Evolutionary conservation across 2,797 vertebrate species (phyloP), one percentile per base, ranked within the genome.

Genomic region (Salmo trutta): DNA sequence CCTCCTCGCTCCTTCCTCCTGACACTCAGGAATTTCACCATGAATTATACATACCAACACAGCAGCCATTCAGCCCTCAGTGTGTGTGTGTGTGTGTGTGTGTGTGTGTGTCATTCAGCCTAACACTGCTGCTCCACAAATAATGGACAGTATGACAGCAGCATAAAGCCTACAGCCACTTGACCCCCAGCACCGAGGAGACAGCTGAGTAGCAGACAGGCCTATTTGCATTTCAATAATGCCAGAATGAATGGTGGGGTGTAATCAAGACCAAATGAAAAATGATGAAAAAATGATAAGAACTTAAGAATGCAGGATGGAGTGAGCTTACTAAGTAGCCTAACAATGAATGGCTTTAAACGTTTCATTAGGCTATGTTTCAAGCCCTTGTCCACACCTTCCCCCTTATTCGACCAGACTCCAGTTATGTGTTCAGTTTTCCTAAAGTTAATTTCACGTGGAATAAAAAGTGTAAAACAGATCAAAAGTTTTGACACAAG

Each of bases 171-270:
- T 89, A 86, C 89, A 92, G 91, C 89, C 91, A 94, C 93, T 94
- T 93, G 92, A 94, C 93, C 93, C 89, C 76, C 90, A 75, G 47
- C 86, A 87, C 88, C 75, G 78, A 87, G 88, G 91, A 83, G 85
- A 89, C 82, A 79, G 91, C 93, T 89, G 16, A 62, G 41, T 47
- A 47, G n/a, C 91, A 91, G 88, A 86, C 84, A 66, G 19, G 3
- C 59, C 67, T 84, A 94, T 95, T 94, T 93, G 93, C 94, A 95
- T 95, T 88, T 94, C 90, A 94, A 94, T 94, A 90, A 92, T 89
- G 84, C 81, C 82, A 89, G 87, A 87, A 90, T 91, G 90, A 91
- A 92, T 87, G 84, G 81, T 83, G 88, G 89, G 84, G 87, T 15
- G 73, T 71, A 21, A 10, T 36, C 33, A 21, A 14, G n/a, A 41